Base-by-base conservation (phyloP, 2,888 invertebrate genomes). In the Drosophila parthenogenetica region DNA sequence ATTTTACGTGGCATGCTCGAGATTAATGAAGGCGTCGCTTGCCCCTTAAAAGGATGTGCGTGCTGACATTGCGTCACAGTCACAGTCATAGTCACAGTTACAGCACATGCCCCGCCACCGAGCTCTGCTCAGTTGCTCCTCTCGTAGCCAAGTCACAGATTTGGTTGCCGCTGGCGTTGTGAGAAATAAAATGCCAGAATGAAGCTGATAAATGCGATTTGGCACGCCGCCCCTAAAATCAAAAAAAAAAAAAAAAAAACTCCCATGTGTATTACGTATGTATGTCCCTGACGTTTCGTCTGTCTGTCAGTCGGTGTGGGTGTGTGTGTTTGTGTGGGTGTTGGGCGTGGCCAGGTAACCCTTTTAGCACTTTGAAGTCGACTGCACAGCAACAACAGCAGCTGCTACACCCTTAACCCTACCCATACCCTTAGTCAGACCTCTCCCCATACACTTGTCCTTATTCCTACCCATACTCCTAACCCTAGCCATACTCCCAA, bases 171-270 rank as follows among this genome's bases (percentile, higher is more conserved):
- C 40, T 59, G 71, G 76, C 64, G 43, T 54, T 55, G 54, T 59
- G 53, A 73, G 59, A 79, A 79, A 82, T 75, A 79, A 86, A 83
- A 73, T 72, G 84, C 83, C 86, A 86, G 71, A 73, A 83, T 81
- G 78, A 86, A 74, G 81, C 89, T 87, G 87, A 84, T 87, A 87
- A 85, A 88, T 88, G 87, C 79, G 84, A 74, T 88, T 73, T 73
- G 81, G 78, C 80, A 81, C 84, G 84, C 84, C 84, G 84, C 87
- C 80, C 48, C 22, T 45, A 42, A 35, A 22, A 25, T 64, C 63
- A 66, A 42, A 64, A 32, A 22, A 22, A 22, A 42, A 64, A 32
- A 22, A 22, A 22, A 19, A 22, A 22, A 62, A 46, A 0, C 65
- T 59, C 73, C 77, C 73, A 39, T 54, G 74, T 68, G 78, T 77